phyloP scores from a whole-genome alignment of 2,888 invertebrate species.

The Erebia palarica region DNA sequence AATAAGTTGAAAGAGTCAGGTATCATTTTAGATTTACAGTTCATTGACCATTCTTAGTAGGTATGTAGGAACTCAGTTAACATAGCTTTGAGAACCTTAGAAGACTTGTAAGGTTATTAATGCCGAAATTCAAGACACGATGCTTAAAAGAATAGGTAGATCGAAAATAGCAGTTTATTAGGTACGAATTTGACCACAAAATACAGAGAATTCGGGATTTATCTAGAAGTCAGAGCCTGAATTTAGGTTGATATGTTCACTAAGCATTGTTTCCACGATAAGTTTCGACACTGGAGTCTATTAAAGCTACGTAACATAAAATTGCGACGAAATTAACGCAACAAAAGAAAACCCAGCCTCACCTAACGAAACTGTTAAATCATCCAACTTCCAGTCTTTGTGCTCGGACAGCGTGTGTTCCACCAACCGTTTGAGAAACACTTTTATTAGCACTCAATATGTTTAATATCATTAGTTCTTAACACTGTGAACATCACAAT shows the following conservation, averaged over 20 bases:
- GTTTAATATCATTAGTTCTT: conserved; percentile 55
- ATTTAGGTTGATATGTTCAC: background rate
- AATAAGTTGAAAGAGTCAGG: background rate
- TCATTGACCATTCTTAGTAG: background rate
- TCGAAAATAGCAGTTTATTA: background rate
- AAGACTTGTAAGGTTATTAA: background rate
- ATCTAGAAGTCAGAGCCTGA: background rate
- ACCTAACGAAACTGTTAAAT: conserved; percentile 69
- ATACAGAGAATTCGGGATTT: background rate
- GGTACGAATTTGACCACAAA: background rate
- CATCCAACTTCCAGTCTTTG: conserved; percentile 58
- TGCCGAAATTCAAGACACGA: background rate
- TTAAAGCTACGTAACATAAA: conserved; percentile 29
- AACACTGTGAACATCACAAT: conserved; percentile 54
- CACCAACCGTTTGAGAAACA: conserved; percentile 40
- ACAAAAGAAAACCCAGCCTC: conserved; percentile 49
- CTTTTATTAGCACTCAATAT: conserved; percentile 44
- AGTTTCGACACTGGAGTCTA: conserved; percentile 22
- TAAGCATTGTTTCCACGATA: background rate
- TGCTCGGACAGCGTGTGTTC: conserved; percentile 39
- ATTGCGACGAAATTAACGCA: conserved; percentile 41
- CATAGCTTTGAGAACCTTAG: background rate
- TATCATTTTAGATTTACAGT: background rate
- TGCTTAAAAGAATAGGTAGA: background rate
- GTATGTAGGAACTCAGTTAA: background rate